Evolutionary conservation across 2,797 vertebrate species (phyloP).

Genomic region (Taenioides sp.): DNA sequence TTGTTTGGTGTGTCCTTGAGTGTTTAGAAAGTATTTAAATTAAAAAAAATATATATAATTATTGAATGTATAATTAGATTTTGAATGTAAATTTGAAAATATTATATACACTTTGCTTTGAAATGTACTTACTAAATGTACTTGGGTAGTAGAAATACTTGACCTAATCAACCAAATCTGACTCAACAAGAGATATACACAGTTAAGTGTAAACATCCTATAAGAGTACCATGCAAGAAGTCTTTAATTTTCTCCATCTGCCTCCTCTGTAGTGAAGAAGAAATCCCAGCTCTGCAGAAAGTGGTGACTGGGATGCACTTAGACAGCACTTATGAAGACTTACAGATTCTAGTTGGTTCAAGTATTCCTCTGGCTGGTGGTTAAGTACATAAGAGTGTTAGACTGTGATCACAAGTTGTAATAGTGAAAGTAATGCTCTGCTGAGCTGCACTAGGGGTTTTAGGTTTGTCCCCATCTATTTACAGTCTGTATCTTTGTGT

Average conservation of each 20-base stretch:
- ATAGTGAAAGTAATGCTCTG: slow-evolving; percentile 37
- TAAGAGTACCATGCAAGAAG: slow-evolving; percentile 32
- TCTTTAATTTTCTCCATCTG: slow-evolving; percentile 43
- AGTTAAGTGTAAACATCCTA: slow-evolving; percentile 38
- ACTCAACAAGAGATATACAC: slow-evolving; percentile 19
- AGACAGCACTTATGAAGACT: slow-evolving; percentile 57
- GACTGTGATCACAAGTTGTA: slow-evolving; percentile 41
- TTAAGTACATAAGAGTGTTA: slow-evolving; percentile 26
- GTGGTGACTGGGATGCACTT: slow-evolving; percentile 47
- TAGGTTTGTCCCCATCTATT: slow-evolving; percentile 33
- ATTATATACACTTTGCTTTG: not conserved
- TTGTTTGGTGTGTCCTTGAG: too few relatives aligned
- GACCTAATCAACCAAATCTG: too few relatives aligned
- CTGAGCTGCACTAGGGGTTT: slow-evolving; percentile 38
- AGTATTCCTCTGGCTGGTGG: slow-evolving; percentile 42
- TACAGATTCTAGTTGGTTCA: slow-evolving; percentile 48
- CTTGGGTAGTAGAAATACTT: not conserved
- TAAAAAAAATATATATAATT: too few relatives aligned
- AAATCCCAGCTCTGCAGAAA: slow-evolving; percentile 24
- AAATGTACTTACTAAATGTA: slow-evolving; percentile 5
- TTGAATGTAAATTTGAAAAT: not conserved
- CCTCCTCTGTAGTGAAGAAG: slow-evolving; percentile 46
- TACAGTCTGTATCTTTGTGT: slow-evolving; percentile 15
- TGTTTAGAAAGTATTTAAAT: too few relatives aligned
- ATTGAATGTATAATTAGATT: not conserved